phyloP scores from a whole-genome alignment of 2,797 vertebrate species.

The Poecilia wingei region DNA sequence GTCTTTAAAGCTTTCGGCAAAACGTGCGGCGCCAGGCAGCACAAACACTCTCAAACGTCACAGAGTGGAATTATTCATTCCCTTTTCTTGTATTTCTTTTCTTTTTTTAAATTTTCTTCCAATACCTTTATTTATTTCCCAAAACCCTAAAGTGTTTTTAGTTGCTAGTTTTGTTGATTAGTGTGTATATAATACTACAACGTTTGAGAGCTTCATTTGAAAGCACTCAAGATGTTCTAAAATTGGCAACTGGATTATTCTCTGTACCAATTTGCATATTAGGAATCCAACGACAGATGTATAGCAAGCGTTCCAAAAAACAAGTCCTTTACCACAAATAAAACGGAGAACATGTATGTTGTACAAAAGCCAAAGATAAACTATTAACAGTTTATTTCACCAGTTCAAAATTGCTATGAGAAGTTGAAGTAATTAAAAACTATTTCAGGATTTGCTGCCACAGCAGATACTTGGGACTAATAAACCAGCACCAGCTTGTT shows the following conservation, averaged over 20 bases:
- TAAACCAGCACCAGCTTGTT: not conserved
- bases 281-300: not conserved
- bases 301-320: not conserved
- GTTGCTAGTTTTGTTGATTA: not conserved
- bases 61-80: too few relatives aligned
- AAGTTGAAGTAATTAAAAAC: not conserved
- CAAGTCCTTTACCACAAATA: not conserved
- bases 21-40: constrained; percentile 49
- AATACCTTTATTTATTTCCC: not conserved
- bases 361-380: not conserved
- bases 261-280: not conserved
- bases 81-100: not conserved
- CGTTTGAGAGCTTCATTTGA: not conserved
- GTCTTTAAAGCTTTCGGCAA: constrained; percentile 57
- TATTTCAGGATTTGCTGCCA: not conserved
- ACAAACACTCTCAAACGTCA: not conserved
- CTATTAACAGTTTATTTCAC: not conserved
- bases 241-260: not conserved
- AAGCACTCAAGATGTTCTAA: not conserved
- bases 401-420: not conserved
- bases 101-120: not conserved
- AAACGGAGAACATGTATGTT: not conserved
- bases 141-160: not conserved
- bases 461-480: not conserved
- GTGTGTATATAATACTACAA: not conserved